Conservation (phyloP, 1,140 invertebrate genomes). For the Trichonephila clavata region DNA sequence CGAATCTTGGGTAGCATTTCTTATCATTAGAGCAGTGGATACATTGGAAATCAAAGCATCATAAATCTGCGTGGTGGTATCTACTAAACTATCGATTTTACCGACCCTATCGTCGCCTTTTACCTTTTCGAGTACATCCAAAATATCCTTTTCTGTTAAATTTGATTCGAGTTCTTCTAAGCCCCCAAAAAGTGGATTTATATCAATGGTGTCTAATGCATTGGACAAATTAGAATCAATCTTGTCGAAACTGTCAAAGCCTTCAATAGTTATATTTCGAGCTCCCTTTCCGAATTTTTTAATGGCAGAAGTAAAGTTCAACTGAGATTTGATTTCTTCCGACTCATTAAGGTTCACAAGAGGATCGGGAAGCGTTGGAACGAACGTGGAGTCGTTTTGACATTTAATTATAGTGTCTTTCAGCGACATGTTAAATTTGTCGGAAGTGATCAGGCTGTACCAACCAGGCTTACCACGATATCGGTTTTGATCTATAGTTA, state of each 20-base stretch:
- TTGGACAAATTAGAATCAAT: neutral
- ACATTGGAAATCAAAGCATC: neutral
- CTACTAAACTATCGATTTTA: neutral
- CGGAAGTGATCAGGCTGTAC: constrained; percentile 24
- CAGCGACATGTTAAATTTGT: neutral
- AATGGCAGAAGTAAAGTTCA: neutral
- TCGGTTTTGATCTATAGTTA: neutral
- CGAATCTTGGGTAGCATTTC: neutral
- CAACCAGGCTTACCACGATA: neutral
- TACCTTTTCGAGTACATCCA: neutral
- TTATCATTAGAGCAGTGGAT: neutral
- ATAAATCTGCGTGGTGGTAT: neutral
- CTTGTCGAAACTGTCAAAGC: neutral
- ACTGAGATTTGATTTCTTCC: neutral
- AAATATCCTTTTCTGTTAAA: neutral
- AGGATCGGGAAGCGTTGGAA: constrained; percentile 15
- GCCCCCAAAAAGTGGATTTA: neutral
- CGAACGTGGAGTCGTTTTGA: neutral
- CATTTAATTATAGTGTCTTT: neutral
- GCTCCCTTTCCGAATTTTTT: neutral
- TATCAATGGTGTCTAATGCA: neutral
- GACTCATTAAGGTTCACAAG: neutral
- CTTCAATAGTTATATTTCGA: neutral
- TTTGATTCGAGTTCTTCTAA: neutral
- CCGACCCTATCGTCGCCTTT: neutral